phyloP scores from a whole-genome alignment of 53 echinoderm and acorn worm genomes.

The Paracentrotus lividus region DNA sequence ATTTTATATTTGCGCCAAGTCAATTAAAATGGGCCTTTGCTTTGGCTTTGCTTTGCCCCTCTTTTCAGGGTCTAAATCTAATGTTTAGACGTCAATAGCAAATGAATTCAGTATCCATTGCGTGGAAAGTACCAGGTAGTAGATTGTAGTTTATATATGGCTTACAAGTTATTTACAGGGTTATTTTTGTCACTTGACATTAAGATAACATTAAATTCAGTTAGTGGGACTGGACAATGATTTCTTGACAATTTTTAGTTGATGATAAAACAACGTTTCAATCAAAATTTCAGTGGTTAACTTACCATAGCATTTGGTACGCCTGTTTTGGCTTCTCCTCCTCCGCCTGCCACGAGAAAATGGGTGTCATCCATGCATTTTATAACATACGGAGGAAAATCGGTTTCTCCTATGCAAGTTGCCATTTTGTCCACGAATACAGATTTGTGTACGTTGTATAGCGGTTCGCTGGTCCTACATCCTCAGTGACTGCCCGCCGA shows the following conservation, averaged over 20 bases:
- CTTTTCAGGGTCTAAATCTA: too few relatives aligned
- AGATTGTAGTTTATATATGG: too few relatives aligned
- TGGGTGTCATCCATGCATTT: conserved; percentile 96
- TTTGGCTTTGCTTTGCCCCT: too few relatives aligned
- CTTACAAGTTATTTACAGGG: too few relatives aligned
- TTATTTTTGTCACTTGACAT: too few relatives aligned
- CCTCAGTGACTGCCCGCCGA: not conserved
- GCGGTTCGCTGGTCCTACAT: not conserved
- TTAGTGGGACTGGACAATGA: not conserved
- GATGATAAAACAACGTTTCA: not conserved
- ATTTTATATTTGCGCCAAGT: too few relatives aligned
- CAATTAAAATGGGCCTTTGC: too few relatives aligned
- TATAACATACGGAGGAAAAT: conserved; percentile 96
- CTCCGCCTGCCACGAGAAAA: conserved; percentile 98
- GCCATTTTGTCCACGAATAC: conserved; percentile 87
- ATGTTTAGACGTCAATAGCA: too few relatives aligned
- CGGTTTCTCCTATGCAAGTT: conserved; percentile 84
- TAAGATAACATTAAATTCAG: not conserved
- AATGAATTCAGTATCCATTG: too few relatives aligned
- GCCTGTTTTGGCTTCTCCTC: conserved; percentile 89
- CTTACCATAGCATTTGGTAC: conserved; percentile 92
- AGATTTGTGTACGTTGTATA: not conserved
- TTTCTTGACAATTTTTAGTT: not conserved
- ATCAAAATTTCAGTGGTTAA: not conserved
- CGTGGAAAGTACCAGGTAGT: too few relatives aligned